phyloP scores from a whole-genome alignment of 2,888 invertebrate species.

The Drosophila rellima region DNA sequence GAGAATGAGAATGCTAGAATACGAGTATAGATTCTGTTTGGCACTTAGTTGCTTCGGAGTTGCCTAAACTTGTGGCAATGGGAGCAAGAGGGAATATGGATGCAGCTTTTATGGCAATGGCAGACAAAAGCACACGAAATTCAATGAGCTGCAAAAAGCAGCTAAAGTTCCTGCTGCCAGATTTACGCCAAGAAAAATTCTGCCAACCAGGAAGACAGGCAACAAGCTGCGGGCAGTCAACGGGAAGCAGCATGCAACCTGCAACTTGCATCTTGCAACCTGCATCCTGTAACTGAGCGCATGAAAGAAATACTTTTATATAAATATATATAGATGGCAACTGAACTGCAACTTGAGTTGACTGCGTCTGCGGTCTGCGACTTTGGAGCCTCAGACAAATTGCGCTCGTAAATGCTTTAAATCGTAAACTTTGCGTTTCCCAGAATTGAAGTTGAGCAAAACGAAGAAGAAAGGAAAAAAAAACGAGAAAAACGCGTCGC shows the following conservation, averaged over 20 bases:
- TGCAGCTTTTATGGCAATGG: slow-evolving; percentile 68
- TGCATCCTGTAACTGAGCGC: slow-evolving; percentile 28
- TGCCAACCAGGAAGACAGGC: slow-evolving; percentile 49
- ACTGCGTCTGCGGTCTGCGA: slow-evolving; percentile 72
- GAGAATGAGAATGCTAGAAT: slow-evolving; percentile 27
- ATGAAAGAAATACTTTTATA: slow-evolving; percentile 12
- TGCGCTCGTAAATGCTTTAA: slow-evolving; percentile 80
- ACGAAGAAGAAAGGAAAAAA: no score
- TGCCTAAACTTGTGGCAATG: slow-evolving; percentile 30
- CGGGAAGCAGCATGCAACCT: slow-evolving; percentile 39
- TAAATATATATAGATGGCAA: slow-evolving; percentile 22
- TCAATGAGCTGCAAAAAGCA: slow-evolving; percentile 80
- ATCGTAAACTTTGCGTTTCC: slow-evolving; percentile 61
- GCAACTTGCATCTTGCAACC: slow-evolving; percentile 33
- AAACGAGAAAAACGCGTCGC: slow-evolving; percentile 57
- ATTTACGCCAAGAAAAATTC: slow-evolving; percentile 79
- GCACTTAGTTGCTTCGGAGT: slow-evolving; percentile 66
- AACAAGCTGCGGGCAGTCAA: slow-evolving; percentile 55
- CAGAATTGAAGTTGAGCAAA: slow-evolving; percentile 68
- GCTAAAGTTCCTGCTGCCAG: slow-evolving; percentile 75
- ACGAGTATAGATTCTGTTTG: slow-evolving; percentile 61
- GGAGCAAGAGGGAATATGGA: neutral
- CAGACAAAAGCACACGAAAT: slow-evolving; percentile 78
- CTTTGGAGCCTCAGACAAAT: slow-evolving; percentile 67
- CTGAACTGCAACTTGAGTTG: slow-evolving; percentile 66